Evolutionary conservation across 1,140 invertebrate species (phyloP), one percentile per base, ranked within the genome.

Genomic region (Pseudoatta argentina): DNA sequence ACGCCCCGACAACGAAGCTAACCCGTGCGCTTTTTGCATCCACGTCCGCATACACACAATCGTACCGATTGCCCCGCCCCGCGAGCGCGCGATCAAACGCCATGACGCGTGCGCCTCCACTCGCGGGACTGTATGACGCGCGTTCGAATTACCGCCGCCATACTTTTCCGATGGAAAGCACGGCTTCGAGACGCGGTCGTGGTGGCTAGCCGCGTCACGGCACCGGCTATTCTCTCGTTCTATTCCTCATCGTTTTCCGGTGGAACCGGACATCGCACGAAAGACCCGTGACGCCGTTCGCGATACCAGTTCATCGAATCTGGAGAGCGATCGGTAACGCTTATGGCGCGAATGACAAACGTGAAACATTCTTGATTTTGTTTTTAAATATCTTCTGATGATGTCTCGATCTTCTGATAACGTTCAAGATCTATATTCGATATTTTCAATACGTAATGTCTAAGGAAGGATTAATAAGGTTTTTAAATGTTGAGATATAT

Each of bases 101-200:
- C 21, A 21, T 82, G 34, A 89, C 89, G 88, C 89, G 79, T 86
- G 89, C 89, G 89, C 76, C 51, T 10, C 63, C n/a, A 71, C 48
- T 69, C 69, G 66, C 59, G 76, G 63, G 57, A 67, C 76, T 82
- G 78, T 86, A 89, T 86, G 79, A 90, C 86, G 88, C 75, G 88
- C 71, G 67, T 90, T 89, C 89, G 88, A 87, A 90, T 89, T 90
- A 89, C 88, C 71, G 78, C 79, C 89, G 89, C 89, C 89, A 90
- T 90, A 61, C 89, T 90, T 90, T 89, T 57, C 51, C 73, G 24
- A 67, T 48, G 69, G 69, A 63, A 75, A 83, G 69, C 79, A 51
- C 79, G 71, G 55, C 55, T 61, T 24, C 53, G 67, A 44, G 78
- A 72, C 66, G 78, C 64, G 64, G 57, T 73, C 83, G 53, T 51